Evolutionary conservation across 2,113 vertebrate genomes (phyloP).

Genomic region (Lanius ludovicianus): DNA sequence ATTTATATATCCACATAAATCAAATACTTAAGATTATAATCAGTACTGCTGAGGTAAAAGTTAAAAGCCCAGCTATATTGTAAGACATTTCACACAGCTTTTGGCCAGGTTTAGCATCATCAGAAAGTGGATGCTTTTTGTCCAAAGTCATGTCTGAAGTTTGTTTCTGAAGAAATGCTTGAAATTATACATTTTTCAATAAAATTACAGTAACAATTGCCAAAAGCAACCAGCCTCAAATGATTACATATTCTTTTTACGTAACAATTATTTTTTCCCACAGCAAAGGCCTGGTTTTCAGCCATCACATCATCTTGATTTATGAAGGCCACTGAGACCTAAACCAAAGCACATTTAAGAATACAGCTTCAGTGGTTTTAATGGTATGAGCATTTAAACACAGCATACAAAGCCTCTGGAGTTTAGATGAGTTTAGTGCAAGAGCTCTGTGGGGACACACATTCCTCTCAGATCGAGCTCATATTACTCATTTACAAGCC

Average conservation of each 20-base stretch:
- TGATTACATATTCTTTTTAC: not conserved
- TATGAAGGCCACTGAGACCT: not conserved
- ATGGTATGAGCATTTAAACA: not conserved
- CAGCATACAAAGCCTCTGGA: not conserved
- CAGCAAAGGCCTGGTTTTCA: not conserved
- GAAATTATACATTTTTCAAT: not conserved
- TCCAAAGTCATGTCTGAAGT: not conserved
- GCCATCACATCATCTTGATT: not conserved
- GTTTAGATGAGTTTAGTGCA: not conserved
- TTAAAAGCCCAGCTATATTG: not conserved
- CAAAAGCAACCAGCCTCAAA: not conserved
- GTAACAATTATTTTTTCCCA: not conserved
- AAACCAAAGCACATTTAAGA: not conserved
- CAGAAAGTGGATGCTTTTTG: not conserved
- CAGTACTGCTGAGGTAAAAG: not conserved
- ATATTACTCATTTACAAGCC: not conserved
- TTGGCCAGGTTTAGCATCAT: not conserved
- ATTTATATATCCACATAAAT: not conserved
- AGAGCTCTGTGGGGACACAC: not conserved
- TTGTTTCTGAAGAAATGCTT: not conserved
- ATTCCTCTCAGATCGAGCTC: not conserved
- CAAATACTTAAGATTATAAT: not conserved
- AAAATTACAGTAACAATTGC: not conserved
- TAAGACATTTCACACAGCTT: not conserved
- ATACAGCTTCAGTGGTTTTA: not conserved